Base-by-base conservation (phyloP, 1,140 invertebrate species). In the Rhynchophorus ferrugineus region DNA sequence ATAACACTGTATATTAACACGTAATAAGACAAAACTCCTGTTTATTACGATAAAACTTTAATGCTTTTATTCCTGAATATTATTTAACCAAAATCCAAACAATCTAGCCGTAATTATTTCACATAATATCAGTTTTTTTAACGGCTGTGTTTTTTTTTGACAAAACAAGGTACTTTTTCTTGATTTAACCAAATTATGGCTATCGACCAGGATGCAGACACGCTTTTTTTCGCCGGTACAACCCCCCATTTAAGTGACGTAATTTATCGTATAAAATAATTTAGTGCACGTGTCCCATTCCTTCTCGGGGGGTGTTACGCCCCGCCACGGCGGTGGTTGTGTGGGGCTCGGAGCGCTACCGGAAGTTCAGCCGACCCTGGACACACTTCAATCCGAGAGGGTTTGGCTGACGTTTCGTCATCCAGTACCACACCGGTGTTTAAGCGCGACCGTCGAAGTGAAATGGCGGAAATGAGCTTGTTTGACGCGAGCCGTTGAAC, bases 351-450 rank as follows among this genome's bases (percentile, higher is more conserved):
- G 11, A 11, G 24, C 5, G 13, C 5, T 5, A 38, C 37, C 37
- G 37, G 37, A 38, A 38, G 37, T 38, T 19, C 13, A 14, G 17
- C 5, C 37, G 13, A 38, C 37, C 37, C 37, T 38, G 37, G 37
- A 38, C 37, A 38, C 37, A 38, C 37, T 38, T 19, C 37, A 38
- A 38, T 38, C 37, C 37, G 13, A 38, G 33, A n/a, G n/a, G n/a
- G 8, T 8, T 34, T n/a, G 33, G 33, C 33, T n/a, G n/a, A n/a
- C n/a, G n/a, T n/a, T n/a, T n/a, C n/a, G n/a, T n/a, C n/a, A n/a
- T n/a, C n/a, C n/a, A n/a, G n/a, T n/a, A n/a, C n/a, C n/a, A 34
- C 33, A 8, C n/a, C 8, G 33, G 8, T n/a, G 33, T 38, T 5
- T 38, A 19, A 38, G 37, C 37, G 37, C 13, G 17, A 5, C 5